Base-by-base conservation (phyloP, 2,888 invertebrate species). In the Cryptops parisi region DNA sequence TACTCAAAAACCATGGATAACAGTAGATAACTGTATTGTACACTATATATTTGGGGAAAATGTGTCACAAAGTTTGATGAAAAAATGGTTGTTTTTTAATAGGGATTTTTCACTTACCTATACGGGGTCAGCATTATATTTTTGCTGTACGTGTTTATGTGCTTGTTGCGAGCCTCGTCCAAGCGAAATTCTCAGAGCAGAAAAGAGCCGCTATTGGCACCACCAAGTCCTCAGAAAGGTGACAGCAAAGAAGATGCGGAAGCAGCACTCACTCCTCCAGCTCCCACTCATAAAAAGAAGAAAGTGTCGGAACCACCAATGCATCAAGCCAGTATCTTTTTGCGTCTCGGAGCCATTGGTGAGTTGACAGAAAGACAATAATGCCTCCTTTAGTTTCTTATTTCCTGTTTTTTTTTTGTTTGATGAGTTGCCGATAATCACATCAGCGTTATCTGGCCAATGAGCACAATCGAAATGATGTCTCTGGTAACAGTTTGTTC, bases 301-400 rank as follows among this genome's bases (percentile, higher is more conserved):
- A 89, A 89, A 72, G 89, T 87, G 51, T 84, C 88, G 21, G 88
- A 89, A 67, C 88, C 86, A 66, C 87, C 88, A 67, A 84, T 84
- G 64, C 87, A 87, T 65, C 88, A 90, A 69, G 90, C 90, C 62
- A 90, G 89, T 64, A 90, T 91, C 72, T 91, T 90, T 71, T 76
- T 91, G 51, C 77, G 91, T 64, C 87, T 91, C 66, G 90, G 91
- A 63, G 89, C 89, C 60, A 88, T 91, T 63, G 90, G 90, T 90
- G n/a, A n/a, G n/a, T n/a, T n/a, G n/a, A n/a, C n/a, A n/a, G n/a
- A n/a, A n/a, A n/a, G n/a, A n/a, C n/a, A n/a, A n/a, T n/a, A n/a
- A n/a, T n/a, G n/a, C n/a, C n/a, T n/a, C n/a, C n/a, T n/a, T n/a
- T n/a, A n/a, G n/a, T n/a, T n/a, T n/a, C n/a, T n/a, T n/a, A n/a